A percentile compares a stretch with the other conserved stretches of the same genome.
Conservation (phyloP, 2,113 vertebrate genomes). For the Macrotis lagotis region DNA sequence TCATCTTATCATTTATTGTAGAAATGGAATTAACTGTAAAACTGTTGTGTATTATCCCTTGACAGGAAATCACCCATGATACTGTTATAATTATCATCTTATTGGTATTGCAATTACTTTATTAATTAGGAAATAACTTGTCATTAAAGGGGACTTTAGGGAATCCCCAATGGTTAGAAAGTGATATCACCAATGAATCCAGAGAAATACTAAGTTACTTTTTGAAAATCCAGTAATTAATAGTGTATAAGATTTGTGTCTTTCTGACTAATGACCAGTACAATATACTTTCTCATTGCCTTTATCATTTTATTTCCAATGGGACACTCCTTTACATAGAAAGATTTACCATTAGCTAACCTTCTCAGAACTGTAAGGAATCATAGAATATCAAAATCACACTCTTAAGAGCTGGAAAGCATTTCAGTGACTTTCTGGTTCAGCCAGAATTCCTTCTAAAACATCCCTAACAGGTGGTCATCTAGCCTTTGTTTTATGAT, state of each 20-base stretch:
- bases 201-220: neutral
- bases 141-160: constrained; percentile 24
- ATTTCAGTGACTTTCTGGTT: neutral
- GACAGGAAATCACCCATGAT: constrained; percentile 27
- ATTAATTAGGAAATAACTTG: constrained; percentile 19
- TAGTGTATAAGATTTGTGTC: neutral
- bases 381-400: neutral
- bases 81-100: constrained; percentile 42
- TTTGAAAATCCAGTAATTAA: neutral
- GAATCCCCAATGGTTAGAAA: neutral
- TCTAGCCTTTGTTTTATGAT: neutral
- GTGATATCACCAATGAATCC: neutral
- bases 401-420: neutral
- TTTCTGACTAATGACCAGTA: neutral
- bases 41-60: constrained; percentile 28
- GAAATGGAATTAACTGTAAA: constrained; percentile 16
- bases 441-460: neutral
- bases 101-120: neutral
- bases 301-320: neutral
- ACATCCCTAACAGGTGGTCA: neutral
- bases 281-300: neutral
- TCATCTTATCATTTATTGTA: constrained; percentile 29
- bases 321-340: neutral
- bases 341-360: neutral
- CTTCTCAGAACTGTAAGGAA: neutral